Evolutionary conservation across 2,888 invertebrate species (phyloP).

Genomic region (Saturnia pavonia): DNA sequence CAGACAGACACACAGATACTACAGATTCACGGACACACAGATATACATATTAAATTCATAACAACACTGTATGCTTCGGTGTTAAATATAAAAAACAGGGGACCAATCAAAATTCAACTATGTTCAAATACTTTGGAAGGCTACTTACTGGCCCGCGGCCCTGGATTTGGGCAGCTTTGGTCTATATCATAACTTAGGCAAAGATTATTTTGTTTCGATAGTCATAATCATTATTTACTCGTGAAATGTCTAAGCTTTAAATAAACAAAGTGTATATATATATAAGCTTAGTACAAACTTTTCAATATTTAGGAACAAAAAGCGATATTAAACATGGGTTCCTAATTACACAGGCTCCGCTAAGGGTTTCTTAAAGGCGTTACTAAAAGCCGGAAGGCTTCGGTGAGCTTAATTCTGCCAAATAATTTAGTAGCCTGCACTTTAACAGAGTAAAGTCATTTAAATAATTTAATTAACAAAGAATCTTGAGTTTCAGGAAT

Average conservation of each 20-base stretch:
- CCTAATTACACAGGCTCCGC: slow-evolving; percentile 41
- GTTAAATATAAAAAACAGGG: too few species aligned
- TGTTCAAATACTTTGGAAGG: too few species aligned
- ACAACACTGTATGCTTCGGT: too few species aligned
- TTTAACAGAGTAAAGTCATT: slow-evolving; percentile 58
- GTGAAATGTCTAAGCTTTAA: background rate
- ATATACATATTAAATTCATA: too few species aligned
- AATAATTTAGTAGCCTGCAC: slow-evolving; percentile 63
- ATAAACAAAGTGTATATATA: background rate
- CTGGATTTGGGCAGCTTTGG: too few species aligned
- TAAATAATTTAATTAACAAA: slow-evolving; percentile 68
- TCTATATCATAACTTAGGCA: too few species aligned
- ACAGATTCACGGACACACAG: too few species aligned
- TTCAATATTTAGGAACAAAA: slow-evolving; percentile 10
- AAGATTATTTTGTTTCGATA: background rate
- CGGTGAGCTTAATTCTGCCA: slow-evolving; percentile 54
- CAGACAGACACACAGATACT: too few species aligned
- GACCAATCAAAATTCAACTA: too few species aligned
- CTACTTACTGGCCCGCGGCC: too few species aligned
- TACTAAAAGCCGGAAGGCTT: slow-evolving; percentile 50
- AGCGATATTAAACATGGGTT: slow-evolving; percentile 23
- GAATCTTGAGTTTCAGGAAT: slow-evolving; percentile 47
- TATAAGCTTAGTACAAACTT: background rate
- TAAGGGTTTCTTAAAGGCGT: slow-evolving; percentile 45
- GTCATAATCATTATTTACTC: background rate